Conservation (phyloP, 2,113 vertebrate genomes). For the Muntiacus muntjak region DNA sequence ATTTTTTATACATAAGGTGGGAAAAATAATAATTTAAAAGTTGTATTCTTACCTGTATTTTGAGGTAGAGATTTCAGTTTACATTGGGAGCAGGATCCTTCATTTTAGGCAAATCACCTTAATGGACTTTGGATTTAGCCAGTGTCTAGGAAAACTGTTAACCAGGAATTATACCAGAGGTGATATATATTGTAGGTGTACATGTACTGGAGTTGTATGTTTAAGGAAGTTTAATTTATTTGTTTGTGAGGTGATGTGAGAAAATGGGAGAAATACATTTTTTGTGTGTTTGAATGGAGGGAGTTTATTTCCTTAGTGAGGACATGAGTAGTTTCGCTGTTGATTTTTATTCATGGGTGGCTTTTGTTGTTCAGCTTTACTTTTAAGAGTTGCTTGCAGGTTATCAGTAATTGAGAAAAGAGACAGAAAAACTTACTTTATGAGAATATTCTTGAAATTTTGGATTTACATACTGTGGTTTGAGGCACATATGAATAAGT, state of each 20-base stretch:
- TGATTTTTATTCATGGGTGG: background rate
- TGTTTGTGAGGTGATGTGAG: background rate
- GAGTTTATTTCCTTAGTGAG: background rate
- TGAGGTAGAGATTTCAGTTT: background rate
- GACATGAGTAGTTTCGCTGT: background rate
- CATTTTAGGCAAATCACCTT: background rate
- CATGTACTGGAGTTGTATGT: background rate
- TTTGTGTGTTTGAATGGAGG: background rate
- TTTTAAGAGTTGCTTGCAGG: background rate
- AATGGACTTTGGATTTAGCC: background rate
- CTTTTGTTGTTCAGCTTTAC: conserved; percentile 7
- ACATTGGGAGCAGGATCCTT: background rate
- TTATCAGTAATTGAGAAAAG: background rate
- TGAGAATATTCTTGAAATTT: background rate
- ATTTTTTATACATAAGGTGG: background rate
- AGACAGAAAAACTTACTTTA: background rate
- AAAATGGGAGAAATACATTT: background rate
- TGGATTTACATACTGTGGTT: background rate
- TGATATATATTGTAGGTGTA: background rate
- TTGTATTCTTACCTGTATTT: background rate
- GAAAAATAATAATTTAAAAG: background rate
- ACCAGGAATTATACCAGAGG: background rate
- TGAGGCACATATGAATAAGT: background rate
- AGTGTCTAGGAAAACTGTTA: background rate
- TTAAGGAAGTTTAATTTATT: background rate